phyloP scores from a whole-genome alignment of 2,888 invertebrate species.

The Trissoscelio sp. region DNA sequence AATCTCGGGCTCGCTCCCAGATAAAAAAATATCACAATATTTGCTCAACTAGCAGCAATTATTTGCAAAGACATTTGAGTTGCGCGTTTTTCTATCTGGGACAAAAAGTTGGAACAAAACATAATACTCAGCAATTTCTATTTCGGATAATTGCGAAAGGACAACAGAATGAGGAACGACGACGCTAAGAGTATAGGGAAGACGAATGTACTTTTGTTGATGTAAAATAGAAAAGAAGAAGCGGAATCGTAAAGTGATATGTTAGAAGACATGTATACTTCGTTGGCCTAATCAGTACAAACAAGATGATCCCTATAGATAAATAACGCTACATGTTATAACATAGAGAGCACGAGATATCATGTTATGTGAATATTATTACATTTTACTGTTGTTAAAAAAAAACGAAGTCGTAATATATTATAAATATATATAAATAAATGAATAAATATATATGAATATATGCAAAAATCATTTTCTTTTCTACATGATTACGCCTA shows the following conservation, averaged over 20 bases:
- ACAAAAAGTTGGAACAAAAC: slow-evolving; percentile 5
- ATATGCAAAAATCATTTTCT: slow-evolving; percentile 48
- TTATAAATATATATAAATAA: slow-evolving; percentile 71
- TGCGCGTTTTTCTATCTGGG: background rate
- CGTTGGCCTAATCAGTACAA: slow-evolving; percentile 82
- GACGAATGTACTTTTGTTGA: slow-evolving; percentile 59
- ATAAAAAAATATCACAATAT: background rate
- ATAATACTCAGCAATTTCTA: slow-evolving; percentile 48
- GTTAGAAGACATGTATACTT: slow-evolving; percentile 72
- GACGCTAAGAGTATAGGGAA: slow-evolving; percentile 38
- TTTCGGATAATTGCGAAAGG: background rate
- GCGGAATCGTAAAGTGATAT: slow-evolving; percentile 37
- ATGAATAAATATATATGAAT: slow-evolving; percentile 56
- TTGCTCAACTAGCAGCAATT: slow-evolving; percentile 8
- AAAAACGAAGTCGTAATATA: slow-evolving; percentile 78
- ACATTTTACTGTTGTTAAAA: slow-evolving; percentile 80
- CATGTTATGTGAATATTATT: slow-evolving; percentile 81
- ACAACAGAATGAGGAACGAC: background rate
- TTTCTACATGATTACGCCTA: slow-evolving; percentile 65
- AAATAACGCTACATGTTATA: slow-evolving; percentile 72
- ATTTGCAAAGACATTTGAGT: background rate
- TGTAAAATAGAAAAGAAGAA: slow-evolving; percentile 63
- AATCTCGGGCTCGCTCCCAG: slow-evolving; percentile 37
- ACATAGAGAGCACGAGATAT: slow-evolving; percentile 75
- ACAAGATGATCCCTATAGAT: slow-evolving; percentile 77